phyloP scores from a whole-genome alignment of 2,888 invertebrate species.

The Graphium colonna region DNA sequence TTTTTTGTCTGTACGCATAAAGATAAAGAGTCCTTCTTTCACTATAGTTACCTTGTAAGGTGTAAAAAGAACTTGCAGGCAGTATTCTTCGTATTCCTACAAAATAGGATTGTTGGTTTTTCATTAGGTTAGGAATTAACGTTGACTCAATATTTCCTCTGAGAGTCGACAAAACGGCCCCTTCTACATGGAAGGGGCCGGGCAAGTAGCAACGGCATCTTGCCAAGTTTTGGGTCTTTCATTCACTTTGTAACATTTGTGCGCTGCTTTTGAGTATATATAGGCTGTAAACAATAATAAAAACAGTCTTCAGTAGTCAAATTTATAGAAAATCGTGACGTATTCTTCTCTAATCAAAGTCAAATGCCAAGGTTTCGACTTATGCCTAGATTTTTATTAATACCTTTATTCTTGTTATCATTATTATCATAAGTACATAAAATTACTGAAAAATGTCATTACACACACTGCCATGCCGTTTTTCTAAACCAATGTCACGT shows the following conservation, averaged over 20 bases:
- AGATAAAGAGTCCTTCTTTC: too few species aligned
- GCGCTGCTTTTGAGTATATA: slow-evolving; percentile 26
- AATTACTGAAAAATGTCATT: too few species aligned
- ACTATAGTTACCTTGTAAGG: slow-evolving; percentile 9
- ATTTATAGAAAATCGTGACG: too few species aligned
- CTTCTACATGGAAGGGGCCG: slow-evolving; percentile 37
- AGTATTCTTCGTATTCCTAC: slow-evolving; percentile 7
- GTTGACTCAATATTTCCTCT: slow-evolving; percentile 17
- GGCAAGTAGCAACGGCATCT: slow-evolving; percentile 33
- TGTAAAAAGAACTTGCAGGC: neutral
- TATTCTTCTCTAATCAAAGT: too few species aligned
- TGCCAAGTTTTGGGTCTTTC: slow-evolving; percentile 28
- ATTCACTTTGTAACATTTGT: slow-evolving; percentile 35
- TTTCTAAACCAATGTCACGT: too few species aligned
- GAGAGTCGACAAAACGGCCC: slow-evolving; percentile 28
- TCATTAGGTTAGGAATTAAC: neutral
- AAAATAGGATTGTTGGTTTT: neutral
- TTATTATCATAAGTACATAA: too few species aligned
- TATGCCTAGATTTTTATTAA: too few species aligned
- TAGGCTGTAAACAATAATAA: slow-evolving; percentile 31
- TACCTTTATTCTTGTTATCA: too few species aligned
- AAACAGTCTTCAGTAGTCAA: too few species aligned
- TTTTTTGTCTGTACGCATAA: too few species aligned
- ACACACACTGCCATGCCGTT: too few species aligned
- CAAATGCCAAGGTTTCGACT: too few species aligned